Percentiles rank a stretch among this genome's conserved stretches.
Evolutionary conservation across 2,888 invertebrate species (phyloP).

Genomic region (Morpho deidamia): DNA sequence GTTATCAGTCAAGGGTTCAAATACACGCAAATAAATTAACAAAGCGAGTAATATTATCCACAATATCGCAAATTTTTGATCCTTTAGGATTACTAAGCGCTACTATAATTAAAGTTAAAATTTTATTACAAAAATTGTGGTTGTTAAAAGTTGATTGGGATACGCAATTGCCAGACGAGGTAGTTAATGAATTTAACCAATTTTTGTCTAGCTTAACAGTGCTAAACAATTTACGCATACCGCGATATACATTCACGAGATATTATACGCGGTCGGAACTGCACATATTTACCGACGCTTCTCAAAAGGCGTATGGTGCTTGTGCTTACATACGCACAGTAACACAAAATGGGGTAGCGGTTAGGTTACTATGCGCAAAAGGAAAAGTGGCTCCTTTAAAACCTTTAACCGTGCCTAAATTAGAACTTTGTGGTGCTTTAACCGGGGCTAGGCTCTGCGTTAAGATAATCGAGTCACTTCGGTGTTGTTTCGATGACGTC

Average conservation of each 20-base stretch:
- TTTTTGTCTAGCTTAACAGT: neutral
- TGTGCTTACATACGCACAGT: slow-evolving; percentile 17
- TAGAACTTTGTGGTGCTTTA: neutral
- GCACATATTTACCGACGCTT: slow-evolving; percentile 18
- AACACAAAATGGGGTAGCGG: neutral
- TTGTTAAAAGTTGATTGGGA: slow-evolving; percentile 11
- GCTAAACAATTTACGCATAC: neutral
- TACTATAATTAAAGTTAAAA: neutral
- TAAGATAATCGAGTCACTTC: slow-evolving; percentile 11
- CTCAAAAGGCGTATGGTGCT: slow-evolving; percentile 18
- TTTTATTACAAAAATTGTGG: slow-evolving; percentile 14
- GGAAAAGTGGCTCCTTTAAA: slow-evolving; percentile 17
- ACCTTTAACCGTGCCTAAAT: neutral
- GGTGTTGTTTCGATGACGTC: slow-evolving; percentile 8
- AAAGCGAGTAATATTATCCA: slow-evolving; percentile 13
- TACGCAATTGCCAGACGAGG: slow-evolving; percentile 2
- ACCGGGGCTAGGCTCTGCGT: slow-evolving; percentile 14
- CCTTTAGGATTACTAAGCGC: neutral
- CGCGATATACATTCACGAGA: neutral
- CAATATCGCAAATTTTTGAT: neutral
- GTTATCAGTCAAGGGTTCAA: slow-evolving; percentile 8
- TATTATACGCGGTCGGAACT: slow-evolving; percentile 1
- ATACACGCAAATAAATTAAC: slow-evolving; percentile 6
- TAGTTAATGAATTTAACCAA: neutral
- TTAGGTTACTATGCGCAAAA: slow-evolving; percentile 7